Percentiles rank a stretch among this genome's conserved stretches.
Conservation (phyloP, 2,797 vertebrate genomes). For the Rhadinocentrus ornatus region DNA sequence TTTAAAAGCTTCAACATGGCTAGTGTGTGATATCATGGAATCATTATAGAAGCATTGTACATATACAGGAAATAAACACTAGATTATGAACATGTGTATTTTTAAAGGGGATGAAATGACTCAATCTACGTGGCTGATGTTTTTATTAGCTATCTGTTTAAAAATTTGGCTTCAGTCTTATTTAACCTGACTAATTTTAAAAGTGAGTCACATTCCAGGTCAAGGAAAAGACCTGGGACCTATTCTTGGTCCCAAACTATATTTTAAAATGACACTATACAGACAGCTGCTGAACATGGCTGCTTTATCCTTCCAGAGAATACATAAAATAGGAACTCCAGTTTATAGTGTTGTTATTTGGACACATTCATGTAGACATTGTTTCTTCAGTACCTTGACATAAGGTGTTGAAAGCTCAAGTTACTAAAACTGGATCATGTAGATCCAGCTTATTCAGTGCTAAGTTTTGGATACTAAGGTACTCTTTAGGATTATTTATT, state of each 20-base stretch:
- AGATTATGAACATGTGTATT: constrained; percentile 12
- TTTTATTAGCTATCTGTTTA: constrained; percentile 32
- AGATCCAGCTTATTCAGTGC: too few relatives aligned
- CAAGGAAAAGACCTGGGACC: constrained; percentile 24
- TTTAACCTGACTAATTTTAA: constrained; percentile 25
- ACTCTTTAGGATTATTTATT: too few relatives aligned
- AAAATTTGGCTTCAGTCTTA: constrained; percentile 26
- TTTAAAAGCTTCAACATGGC: not conserved
- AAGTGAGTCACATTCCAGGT: constrained; percentile 9
- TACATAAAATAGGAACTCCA: not conserved
- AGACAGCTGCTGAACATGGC: constrained; percentile 50
- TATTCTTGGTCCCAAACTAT: constrained; percentile 26
- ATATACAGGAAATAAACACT: not conserved
- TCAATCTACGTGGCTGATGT: not conserved
- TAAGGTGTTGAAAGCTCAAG: constrained; percentile 30
- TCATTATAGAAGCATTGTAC: not conserved
- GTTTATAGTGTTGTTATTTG: constrained; percentile 19
- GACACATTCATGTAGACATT: constrained; percentile 22
- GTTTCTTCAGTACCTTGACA: constrained; percentile 10
- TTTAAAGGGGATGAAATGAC: not conserved
- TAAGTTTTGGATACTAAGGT: too few relatives aligned
- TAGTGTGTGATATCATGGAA: constrained; percentile 6
- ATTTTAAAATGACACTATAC: constrained; percentile 49
- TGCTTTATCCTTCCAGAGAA: constrained; percentile 14
- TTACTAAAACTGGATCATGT: not conserved